Base-by-base conservation (phyloP, 2,797 vertebrate species). In the Picus viridis region DNA sequence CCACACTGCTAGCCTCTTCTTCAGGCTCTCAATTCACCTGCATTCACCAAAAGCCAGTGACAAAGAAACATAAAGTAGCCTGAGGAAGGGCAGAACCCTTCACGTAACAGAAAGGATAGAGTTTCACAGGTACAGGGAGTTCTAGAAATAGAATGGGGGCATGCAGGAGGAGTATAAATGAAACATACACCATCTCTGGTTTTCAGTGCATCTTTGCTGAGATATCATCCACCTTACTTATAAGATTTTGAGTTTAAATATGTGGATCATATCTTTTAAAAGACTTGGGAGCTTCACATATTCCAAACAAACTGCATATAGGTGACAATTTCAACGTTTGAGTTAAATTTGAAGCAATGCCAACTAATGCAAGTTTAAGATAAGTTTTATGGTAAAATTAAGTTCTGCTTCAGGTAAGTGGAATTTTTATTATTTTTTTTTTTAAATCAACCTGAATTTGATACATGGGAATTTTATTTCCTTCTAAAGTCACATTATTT, bases 401-500 rank as follows among this genome's bases (percentile, higher is more conserved):
- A 57, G 9, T 78, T 58, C 32, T 85, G 29, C 29, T 81, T 68
- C 24, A 83, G 61, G 9, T 18, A 57, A 1, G 3, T 51, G 7
- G 1, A 12, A 16, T 43, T 43, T 43, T 16, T 43, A 15, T 41
- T 41, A 12, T 41, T 49, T 49, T 49, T 49, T 23, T 23, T 49
- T 49, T 23, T 24, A 59, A 85, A 0, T 73, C 49, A 82, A 41
- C 23, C 24, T 49, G 13, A 41, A 67, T 88, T 93, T 86, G 30
- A 89, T 77, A 58, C 2, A 43, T 45, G 56, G 16, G 51, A 92
- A 88, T 78, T 93, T 19, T 76, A 81, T 43, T 90, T 89, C 64
- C 69, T 85, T 78, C 69, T 53, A 6, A 68, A 87, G 27, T 58
- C 53, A 72, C 6, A 83, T 85, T 86, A 92, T 87, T 89, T 84